Base-by-base conservation (phyloP, 2,113 vertebrate genomes). In the Brachyistius frenatus region DNA sequence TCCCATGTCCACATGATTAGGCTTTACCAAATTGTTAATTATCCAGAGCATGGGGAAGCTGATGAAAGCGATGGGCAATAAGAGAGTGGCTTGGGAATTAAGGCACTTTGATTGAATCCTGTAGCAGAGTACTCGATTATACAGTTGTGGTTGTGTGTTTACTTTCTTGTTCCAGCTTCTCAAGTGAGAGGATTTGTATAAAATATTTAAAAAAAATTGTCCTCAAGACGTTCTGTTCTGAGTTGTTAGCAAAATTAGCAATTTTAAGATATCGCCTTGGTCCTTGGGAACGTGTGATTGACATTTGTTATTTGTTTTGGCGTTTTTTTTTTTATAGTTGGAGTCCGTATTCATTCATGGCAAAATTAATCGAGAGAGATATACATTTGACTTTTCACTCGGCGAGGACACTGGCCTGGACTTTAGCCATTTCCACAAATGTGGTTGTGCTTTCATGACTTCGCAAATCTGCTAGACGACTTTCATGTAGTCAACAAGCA, bases 11-110 rank as follows among this genome's bases (percentile, higher is more conserved):
- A 76, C 66, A 68, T 78, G 78, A 92, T 94, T 91, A 90, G 72
- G 65, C 79, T 73, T 80, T 66, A 73, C 69, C 68, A 83, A 88
- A 88, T 84, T 84, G 78, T 79, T 89, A 84, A 92, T 92, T 88
- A 92, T 79, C 73, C 66, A 74, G 74, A 61, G 66, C 77, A 75
- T 7, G 63, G 63, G 66, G 75, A 80, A 78, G 46, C 23, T 73
- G 67, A 57, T 79, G 36, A 69, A 63, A 76, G 66, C 23, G 7
- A 83, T 69, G 66, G 46, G n/a, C 52, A 66, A 46, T 47, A 55
- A 35, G 50, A 70, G 35, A 53, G 35, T 71, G 52, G 68, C 66
- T 49, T 50, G 44, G 35, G 71, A 69, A 53, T 70, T 41, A 32
- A 11, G 73, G 44, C 41, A 76, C 49, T 74, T 73, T 73, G 33